phyloP scores from a whole-genome alignment of 2,797 vertebrate species.

The Synaphobranchus kaupii region DNA sequence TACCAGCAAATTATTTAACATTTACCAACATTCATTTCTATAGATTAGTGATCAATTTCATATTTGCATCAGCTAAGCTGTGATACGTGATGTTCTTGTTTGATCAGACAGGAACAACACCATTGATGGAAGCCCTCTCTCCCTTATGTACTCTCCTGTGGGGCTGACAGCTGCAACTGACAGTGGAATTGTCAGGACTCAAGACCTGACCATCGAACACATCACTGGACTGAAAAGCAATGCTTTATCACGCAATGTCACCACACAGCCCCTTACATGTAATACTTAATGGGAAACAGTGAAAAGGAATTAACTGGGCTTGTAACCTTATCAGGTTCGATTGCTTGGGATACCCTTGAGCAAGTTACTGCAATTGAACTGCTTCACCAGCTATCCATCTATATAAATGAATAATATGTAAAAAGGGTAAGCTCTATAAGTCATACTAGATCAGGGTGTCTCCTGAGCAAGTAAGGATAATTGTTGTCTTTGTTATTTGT shows the following conservation, averaged over 20 bases:
- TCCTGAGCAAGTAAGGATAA: neutral
- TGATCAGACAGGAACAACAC: neutral
- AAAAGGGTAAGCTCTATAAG: neutral
- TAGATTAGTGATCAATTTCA: neutral
- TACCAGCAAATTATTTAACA: too few relatives aligned
- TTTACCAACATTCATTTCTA: neutral
- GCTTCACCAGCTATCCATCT: neutral
- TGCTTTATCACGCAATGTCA: neutral
- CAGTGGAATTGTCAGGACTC: neutral
- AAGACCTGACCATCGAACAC: neutral
- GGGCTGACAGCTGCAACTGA: neutral
- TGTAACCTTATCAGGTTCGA: neutral
- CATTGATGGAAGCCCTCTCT: neutral
- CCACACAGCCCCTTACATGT: neutral
- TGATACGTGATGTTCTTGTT: neutral
- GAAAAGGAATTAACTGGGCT: neutral
- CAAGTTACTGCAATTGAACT: neutral
- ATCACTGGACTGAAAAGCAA: neutral
- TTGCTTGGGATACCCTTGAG: conserved; percentile 1
- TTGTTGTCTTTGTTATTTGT: neutral
- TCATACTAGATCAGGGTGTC: neutral
- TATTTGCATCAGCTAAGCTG: neutral
- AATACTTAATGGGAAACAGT: conserved; percentile 6
- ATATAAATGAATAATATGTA: neutral
- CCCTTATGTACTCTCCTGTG: neutral